These are phyloP conservation scores for Muntiacus muntjak DNA, from an alignment of 2,113 vertebrate genomes.

Conservation along the genomic window DNA sequence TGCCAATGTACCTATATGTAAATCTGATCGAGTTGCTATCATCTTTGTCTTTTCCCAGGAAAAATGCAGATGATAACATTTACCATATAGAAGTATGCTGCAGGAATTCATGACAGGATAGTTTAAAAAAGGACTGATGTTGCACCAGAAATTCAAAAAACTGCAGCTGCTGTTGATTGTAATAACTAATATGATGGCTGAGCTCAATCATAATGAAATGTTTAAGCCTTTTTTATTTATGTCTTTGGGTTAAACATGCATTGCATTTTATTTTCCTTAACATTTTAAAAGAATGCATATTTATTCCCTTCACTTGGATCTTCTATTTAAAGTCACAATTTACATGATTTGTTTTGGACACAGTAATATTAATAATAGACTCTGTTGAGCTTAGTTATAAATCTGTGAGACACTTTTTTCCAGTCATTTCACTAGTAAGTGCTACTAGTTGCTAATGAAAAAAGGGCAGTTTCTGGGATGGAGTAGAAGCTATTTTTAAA, in stretches of 20 bases:
- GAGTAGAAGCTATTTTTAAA: not conserved
- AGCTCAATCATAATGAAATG: not conserved
- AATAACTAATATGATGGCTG: not conserved
- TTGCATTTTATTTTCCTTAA: not conserved
- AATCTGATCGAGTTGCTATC: not conserved
- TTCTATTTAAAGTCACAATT: not conserved
- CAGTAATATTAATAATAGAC: not conserved
- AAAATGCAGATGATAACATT: not conserved
- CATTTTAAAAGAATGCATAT: not conserved
- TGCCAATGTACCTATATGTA: not conserved
- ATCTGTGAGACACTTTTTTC: not conserved
- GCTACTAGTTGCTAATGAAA: not conserved
- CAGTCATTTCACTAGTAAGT: not conserved
- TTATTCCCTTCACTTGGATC: not conserved
- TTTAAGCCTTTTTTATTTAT: not conserved
- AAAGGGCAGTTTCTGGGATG: not conserved
- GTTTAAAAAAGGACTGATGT: not conserved
- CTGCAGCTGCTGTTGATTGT: not conserved
- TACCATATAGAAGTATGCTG: not conserved
- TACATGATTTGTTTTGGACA: not conserved
- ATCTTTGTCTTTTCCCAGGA: constrained; percentile 2
- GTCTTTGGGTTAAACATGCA: not conserved
- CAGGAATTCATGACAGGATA: not conserved
- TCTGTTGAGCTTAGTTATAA: not conserved
- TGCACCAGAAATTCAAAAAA: not conserved